These are phyloP conservation scores for Cataglyphis albicans DNA, from an alignment of 2,888 invertebrate genomes.

Conservation along the genomic window DNA sequence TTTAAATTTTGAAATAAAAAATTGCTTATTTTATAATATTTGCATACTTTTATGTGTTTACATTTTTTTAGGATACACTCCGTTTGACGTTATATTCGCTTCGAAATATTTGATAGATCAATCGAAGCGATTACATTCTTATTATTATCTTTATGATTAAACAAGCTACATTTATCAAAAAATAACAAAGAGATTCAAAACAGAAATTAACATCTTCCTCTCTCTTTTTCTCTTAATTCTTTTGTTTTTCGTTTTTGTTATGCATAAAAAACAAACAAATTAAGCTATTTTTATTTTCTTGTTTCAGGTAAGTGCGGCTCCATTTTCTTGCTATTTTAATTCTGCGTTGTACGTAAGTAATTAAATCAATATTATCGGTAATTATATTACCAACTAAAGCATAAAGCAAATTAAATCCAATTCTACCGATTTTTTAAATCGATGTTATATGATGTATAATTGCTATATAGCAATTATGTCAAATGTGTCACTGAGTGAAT, in stretches of 20 bases:
- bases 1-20: not conserved
- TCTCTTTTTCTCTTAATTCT: not conserved
- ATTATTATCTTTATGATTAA: not conserved
- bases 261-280: not conserved
- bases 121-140: not conserved
- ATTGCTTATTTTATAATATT: not conserved
- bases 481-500: not conserved
- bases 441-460: not conserved
- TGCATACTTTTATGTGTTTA: not conserved
- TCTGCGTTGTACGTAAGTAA: slow-evolving; percentile 60
- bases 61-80: not conserved
- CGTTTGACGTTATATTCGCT: not conserved
- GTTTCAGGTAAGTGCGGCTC: slow-evolving; percentile 69
- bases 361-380: not conserved
- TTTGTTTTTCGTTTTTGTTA: not conserved
- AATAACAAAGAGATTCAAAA: not conserved
- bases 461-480: not conserved
- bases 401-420: not conserved
- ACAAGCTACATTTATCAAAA: not conserved
- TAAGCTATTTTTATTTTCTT: slow-evolving; percentile 40
- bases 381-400: not conserved
- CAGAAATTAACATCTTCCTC: not conserved
- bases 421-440: not conserved
- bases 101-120: not conserved
- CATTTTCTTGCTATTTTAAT: not conserved